phyloP scores from a whole-genome alignment of 2,113 vertebrate genomes.

The Potamarius usumacintae region DNA sequence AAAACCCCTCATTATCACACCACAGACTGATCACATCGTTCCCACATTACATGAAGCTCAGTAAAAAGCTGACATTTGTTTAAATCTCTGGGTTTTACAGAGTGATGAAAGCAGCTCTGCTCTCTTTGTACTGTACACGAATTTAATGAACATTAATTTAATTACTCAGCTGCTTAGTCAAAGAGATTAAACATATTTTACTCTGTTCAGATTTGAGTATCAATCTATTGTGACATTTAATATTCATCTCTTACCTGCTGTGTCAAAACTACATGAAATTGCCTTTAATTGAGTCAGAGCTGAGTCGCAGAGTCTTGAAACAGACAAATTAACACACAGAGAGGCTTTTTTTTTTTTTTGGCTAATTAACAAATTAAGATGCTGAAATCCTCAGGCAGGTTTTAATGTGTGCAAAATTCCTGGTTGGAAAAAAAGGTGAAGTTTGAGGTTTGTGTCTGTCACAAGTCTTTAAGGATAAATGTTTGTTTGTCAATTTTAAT shows the following conservation, averaged over 20 bases:
- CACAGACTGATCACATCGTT: neutral
- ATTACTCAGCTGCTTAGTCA: constrained; percentile 1
- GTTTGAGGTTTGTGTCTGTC: neutral
- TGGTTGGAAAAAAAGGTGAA: neutral
- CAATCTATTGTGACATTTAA: constrained; percentile 6
- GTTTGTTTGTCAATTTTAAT: neutral
- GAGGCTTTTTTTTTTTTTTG: neutral
- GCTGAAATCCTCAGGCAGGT: neutral
- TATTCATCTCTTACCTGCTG: constrained; percentile 11
- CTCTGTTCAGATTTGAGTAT: neutral
- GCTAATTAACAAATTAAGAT: neutral
- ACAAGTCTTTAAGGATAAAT: neutral
- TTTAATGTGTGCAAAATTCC: neutral
- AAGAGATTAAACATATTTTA: neutral
- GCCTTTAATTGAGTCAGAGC: constrained; percentile 1
- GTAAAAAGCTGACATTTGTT: neutral
- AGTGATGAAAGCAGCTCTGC: neutral
- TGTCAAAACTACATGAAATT: constrained; percentile 12
- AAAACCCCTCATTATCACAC: neutral
- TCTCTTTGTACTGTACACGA: neutral
- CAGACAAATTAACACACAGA: neutral
- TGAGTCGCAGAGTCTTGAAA: neutral
- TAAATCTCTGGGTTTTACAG: neutral
- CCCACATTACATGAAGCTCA: neutral
- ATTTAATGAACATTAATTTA: neutral